Base-by-base conservation (phyloP, 2,797 vertebrate genomes). In the Sebastes paucispinis region DNA sequence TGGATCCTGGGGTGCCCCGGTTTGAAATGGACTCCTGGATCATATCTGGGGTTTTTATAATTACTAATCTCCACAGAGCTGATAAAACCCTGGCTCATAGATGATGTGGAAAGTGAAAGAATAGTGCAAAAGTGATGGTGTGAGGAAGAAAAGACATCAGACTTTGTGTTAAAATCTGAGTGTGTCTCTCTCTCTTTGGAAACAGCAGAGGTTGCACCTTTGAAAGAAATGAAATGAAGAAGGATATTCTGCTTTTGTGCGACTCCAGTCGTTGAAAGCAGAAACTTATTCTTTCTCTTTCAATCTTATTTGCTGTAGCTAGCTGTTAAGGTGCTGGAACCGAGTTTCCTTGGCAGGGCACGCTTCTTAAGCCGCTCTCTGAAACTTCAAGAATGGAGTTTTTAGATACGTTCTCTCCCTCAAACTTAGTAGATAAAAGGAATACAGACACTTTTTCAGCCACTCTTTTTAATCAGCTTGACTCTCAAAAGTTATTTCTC, bases 181-280 rank as follows among this genome's bases (percentile, higher is more conserved):
- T 77, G 7, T 29, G 12, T 31, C 39, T 62, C 16, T 50, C 16
- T 47, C 43, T 50, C 43, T 47, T 32, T 5, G 7, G 22, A 73
- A 68, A 63, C 58, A 52, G 68, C 58, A 47, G 8, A 13, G 29
- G 39, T 54, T 75, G 67, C 54, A 70, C 36, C 36, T 73, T 64
- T 74, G 59, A 65, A 59, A 32, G 52, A 70, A 67, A 31, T 31
- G 8, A 27, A 52, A 58, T 65, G 50, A 65, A 65, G 36, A 59
- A 65, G 50, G 69, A 77, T 77, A 18, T 57, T 20, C 34, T 67
- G 65, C 62, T 72, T 79, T 62, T 67, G 16, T 67, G 50, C 20
- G 50, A n/a, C 20, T 52, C 9, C 50, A 52, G 50, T 52, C 50
- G 20, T 9, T 52, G 50, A n/a, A 52, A 52, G 50, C 50, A 52